A percentile compares a stretch with the other conserved stretches of the same genome.
Conservation (phyloP, 2,888 invertebrate species). For the Pharmacophagus antenor region DNA sequence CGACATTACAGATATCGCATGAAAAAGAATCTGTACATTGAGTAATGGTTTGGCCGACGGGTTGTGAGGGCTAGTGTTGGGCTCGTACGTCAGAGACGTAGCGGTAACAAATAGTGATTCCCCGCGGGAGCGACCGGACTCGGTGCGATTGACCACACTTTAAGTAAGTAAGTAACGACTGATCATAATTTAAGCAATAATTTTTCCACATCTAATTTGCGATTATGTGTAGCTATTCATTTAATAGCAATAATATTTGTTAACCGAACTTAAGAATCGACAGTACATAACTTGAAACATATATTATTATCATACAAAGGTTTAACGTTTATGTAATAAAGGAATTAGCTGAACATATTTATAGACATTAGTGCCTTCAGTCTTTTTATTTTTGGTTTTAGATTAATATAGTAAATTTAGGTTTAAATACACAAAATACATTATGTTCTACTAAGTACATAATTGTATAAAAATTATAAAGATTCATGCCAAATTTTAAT, state of each 20-base stretch:
- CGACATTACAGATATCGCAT: conserved; percentile 53
- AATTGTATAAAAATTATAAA: no score
- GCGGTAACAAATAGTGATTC: conserved; percentile 55
- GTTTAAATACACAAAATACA: no score
- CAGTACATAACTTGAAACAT: not conserved
- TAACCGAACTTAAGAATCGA: not conserved
- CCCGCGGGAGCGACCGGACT: conserved; percentile 40
- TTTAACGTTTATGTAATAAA: no score
- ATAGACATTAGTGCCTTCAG: no score
- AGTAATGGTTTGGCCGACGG: conserved; percentile 44
- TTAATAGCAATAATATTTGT: not conserved
- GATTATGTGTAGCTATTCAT: not conserved
- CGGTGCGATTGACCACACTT: conserved; percentile 40
- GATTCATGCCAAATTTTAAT: no score
- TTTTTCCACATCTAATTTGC: conserved; percentile 27
- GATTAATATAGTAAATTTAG: no score
- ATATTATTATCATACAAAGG: not conserved
- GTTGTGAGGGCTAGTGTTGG: conserved; percentile 27
- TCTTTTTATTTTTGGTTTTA: no score
- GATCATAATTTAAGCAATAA: conserved; percentile 47
- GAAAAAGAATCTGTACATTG: conserved; percentile 57
- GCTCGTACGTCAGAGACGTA: conserved; percentile 31
- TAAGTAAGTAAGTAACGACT: no score
- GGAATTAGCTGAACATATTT: no score
- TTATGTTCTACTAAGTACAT: no score